Evolutionary conservation across 2,113 vertebrate genomes (phyloP).

Genomic region (Opisthocomus hoazin): DNA sequence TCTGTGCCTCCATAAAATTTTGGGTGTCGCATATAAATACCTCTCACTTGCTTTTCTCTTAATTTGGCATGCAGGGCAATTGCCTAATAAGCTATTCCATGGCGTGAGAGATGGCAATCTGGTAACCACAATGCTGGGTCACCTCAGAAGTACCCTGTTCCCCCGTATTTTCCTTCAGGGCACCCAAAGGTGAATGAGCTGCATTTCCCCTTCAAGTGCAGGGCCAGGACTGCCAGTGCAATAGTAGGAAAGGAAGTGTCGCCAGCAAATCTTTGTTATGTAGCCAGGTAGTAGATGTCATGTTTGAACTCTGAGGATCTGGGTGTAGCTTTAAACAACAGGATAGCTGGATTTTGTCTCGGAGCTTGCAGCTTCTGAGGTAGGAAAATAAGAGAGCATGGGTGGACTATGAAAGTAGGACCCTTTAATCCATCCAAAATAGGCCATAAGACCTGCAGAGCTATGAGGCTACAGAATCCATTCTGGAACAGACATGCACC

Average conservation of each 20-base stretch:
- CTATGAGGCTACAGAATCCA: not conserved
- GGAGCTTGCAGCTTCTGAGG: not conserved
- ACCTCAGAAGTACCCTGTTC: not conserved
- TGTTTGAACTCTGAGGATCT: not conserved
- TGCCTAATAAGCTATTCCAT: not conserved
- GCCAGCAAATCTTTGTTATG: not conserved
- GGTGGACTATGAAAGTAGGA: not conserved
- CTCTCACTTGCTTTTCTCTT: not conserved
- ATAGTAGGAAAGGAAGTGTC: not conserved
- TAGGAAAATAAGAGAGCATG: not conserved
- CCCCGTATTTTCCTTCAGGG: not conserved
- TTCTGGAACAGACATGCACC: not conserved
- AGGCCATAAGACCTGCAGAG: not conserved
- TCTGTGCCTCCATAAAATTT: not conserved
- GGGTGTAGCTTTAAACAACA: not conserved
- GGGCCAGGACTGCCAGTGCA: not conserved
- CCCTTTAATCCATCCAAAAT: not conserved
- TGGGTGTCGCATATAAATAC: too few relatives aligned
- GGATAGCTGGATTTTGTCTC: not conserved
- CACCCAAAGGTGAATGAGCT: not conserved
- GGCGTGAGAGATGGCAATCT: not conserved
- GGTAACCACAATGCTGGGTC: too few relatives aligned
- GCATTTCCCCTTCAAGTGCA: not conserved
- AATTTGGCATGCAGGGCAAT: not conserved
- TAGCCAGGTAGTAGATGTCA: not conserved